A percentile compares a stretch with the other conserved stretches of the same genome.
These are phyloP conservation scores for Cheirogaleus medius DNA, from an alignment of 2,113 vertebrate genomes.

Conservation along the genomic window DNA sequence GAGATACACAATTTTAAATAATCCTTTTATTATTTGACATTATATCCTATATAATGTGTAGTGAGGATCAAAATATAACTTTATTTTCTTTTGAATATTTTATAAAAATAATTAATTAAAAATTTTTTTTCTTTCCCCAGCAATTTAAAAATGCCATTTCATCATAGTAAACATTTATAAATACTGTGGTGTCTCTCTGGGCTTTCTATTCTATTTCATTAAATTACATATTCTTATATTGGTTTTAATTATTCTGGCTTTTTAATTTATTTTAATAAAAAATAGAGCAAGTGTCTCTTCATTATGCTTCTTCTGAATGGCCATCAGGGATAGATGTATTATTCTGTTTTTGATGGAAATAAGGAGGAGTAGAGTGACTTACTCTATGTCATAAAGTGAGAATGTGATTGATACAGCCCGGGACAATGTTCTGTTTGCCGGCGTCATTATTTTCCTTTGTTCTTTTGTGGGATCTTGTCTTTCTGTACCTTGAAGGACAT, in stretches of 20 bases:
- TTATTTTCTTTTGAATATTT: background rate
- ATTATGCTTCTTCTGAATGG: background rate
- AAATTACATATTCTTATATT: background rate
- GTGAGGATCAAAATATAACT: background rate
- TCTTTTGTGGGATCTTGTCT: background rate
- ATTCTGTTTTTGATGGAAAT: background rate
- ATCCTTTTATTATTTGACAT: background rate
- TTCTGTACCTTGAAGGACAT: background rate
- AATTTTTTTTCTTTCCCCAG: background rate
- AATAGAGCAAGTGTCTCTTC: background rate
- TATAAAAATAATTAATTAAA: background rate
- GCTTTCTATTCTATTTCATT: background rate
- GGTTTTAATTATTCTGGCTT: background rate
- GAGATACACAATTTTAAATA: background rate
- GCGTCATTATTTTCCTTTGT: background rate
- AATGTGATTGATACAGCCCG: background rate
- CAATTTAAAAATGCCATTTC: constrained; percentile 2
- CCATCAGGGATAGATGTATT: background rate
- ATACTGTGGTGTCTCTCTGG: background rate
- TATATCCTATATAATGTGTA: background rate
- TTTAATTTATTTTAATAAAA: background rate
- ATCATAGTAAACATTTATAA: background rate
- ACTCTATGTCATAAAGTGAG: background rate
- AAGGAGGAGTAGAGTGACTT: background rate
- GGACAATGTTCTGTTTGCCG: background rate